These are phyloP conservation scores for Brassicogethes aeneus DNA, from an alignment of 2,888 invertebrate species.

Conservation along the genomic window DNA sequence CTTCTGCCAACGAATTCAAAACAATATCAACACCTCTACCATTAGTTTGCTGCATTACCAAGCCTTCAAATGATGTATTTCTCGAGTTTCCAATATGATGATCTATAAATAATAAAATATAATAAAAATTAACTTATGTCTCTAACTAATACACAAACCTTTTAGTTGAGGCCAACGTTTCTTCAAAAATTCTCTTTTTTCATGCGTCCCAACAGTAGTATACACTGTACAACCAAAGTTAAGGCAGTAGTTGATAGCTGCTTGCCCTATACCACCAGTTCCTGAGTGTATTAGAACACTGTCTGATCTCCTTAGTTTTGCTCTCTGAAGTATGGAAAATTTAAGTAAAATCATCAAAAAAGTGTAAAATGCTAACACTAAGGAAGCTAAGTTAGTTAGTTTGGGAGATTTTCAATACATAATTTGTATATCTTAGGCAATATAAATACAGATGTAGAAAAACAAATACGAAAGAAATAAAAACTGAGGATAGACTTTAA, in stretches of 20 bases:
- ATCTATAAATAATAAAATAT: conserved; percentile 39
- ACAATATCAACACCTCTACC: conserved; percentile 88
- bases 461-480: too few species aligned
- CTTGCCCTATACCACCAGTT: conserved; percentile 82
- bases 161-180: conserved; percentile 71
- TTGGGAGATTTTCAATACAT: too few species aligned
- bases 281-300: conserved; percentile 37
- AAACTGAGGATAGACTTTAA: too few species aligned
- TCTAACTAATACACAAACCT: conserved; percentile 25
- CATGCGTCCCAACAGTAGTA: conserved; percentile 79
- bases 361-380: too few species aligned
- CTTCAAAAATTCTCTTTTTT: conserved; percentile 77
- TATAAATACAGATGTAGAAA: too few species aligned
- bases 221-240: conserved; percentile 74
- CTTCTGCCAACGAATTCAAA: conserved; percentile 82
- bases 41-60: conserved; percentile 67
- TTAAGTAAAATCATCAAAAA: neutral
- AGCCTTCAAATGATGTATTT: conserved; percentile 78
- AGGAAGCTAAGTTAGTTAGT: too few species aligned
- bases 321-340: conserved; percentile 8
- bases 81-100: conserved; percentile 79
- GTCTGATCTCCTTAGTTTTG: conserved; percentile 16
- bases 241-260: conserved; percentile 84
- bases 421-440: too few species aligned
- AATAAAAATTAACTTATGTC: neutral